A percentile compares a stretch with the other conserved stretches of the same genome.
phyloP scores from a whole-genome alignment of 2,888 invertebrate genomes.

The Tribolium freemani region DNA sequence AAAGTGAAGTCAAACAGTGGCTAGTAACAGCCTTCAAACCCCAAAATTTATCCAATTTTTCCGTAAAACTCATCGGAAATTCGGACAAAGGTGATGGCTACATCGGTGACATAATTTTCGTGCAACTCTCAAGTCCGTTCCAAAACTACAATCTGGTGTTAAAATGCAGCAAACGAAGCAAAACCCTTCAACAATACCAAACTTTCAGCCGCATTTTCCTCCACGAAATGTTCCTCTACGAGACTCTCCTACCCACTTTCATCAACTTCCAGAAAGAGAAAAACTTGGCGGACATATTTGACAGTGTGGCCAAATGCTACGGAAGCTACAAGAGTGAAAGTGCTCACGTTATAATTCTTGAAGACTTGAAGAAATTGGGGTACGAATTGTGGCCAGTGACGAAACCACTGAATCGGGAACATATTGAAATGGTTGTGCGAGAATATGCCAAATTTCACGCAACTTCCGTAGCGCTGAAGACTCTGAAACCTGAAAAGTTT shows the following conservation, averaged over 20 bases:
- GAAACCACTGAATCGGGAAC: conserved; percentile 52
- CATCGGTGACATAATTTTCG: conserved; percentile 23
- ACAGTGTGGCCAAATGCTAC: conserved; percentile 20
- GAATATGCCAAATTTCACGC: conserved; percentile 51
- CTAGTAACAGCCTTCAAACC: not conserved
- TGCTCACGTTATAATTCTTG: conserved; percentile 50
- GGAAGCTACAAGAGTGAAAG: conserved; percentile 15
- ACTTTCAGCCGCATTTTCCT: not conserved
- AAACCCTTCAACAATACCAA: not conserved
- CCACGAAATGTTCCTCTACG: conserved; percentile 26
- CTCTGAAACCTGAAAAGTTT: conserved; percentile 39
- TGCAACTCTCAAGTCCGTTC: not conserved
- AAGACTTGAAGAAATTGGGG: conserved; percentile 49
- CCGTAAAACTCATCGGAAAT: not conserved
- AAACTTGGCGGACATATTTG: not conserved
- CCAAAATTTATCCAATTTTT: not conserved
- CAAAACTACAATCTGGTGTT: conserved; percentile 13
- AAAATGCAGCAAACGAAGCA: conserved; percentile 28
- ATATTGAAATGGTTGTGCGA: conserved; percentile 50
- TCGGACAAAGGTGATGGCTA: conserved; percentile 17
- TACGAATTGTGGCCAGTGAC: conserved; percentile 50
- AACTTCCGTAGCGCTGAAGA: conserved; percentile 17
- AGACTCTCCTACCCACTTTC: conserved; percentile 16
- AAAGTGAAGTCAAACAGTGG: not conserved
- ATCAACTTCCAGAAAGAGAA: conserved; percentile 7